Evolutionary conservation across 2,113 vertebrate genomes (phyloP).

Genomic region (Larimichthys crocea): DNA sequence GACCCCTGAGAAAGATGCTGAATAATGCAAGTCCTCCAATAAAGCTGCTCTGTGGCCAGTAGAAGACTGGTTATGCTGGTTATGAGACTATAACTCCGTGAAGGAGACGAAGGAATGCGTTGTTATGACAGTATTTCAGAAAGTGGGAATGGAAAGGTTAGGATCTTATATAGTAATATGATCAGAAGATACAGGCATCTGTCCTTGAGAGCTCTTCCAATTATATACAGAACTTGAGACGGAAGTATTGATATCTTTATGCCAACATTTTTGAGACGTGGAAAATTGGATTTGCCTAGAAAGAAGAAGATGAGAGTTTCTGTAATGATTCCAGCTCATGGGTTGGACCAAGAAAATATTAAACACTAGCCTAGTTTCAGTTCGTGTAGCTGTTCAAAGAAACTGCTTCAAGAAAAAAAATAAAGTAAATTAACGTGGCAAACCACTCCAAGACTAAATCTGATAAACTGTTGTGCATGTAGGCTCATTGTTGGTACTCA

Average conservation of each 20-base stretch:
- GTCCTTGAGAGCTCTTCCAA: conserved; percentile 28
- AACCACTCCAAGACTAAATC: conserved; percentile 34
- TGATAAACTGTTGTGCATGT: conserved; percentile 63
- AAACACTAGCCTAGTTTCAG: conserved; percentile 32
- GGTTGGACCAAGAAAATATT: conserved; percentile 54
- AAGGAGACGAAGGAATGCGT: conserved; percentile 24
- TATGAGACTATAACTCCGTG: conserved; percentile 21
- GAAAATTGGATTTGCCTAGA: conserved; percentile 48
- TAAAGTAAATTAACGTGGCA: conserved; percentile 48
- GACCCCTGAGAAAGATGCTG: conserved; percentile 30
- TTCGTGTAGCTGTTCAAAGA: conserved; percentile 47
- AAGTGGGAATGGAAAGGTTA: neutral
- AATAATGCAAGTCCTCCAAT: conserved; percentile 31
- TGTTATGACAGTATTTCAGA: conserved; percentile 17
- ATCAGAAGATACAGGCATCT: conserved; percentile 25
- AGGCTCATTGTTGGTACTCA: conserved; percentile 46
- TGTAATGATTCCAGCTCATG: conserved; percentile 52
- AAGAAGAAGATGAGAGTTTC: conserved; percentile 55
- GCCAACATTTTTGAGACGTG: conserved; percentile 21
- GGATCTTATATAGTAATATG: conserved; percentile 1
- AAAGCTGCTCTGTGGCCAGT: conserved; percentile 16
- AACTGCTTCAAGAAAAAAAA: conserved; percentile 41
- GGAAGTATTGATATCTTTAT: conserved; percentile 55
- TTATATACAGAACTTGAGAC: conserved; percentile 37
- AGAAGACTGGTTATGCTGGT: conserved; percentile 27